Percentiles rank a stretch among this genome's conserved stretches.
phyloP scores from a whole-genome alignment of 2,888 invertebrate genomes.

The Meiosimyza platycephala region DNA sequence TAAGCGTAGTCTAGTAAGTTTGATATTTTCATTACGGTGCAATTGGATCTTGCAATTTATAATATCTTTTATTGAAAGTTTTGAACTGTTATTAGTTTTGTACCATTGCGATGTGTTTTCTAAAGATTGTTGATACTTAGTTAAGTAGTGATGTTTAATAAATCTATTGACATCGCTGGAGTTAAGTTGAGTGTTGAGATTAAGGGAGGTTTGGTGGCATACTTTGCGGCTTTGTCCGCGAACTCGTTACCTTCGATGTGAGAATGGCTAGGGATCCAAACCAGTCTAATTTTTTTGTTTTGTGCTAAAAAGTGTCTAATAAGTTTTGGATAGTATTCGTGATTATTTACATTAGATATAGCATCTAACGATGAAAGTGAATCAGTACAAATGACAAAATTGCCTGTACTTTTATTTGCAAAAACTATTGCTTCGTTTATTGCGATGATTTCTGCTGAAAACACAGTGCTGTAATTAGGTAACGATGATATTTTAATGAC shows the following conservation, averaged over 20 bases:
- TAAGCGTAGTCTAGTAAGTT: not conserved
- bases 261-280: too few species aligned
- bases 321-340: too few species aligned
- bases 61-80: too few species aligned
- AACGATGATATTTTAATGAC: conserved; percentile 4
- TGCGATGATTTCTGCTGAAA: conserved; percentile 23
- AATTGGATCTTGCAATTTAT: too few species aligned
- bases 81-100: too few species aligned
- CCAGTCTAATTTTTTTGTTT: too few species aligned
- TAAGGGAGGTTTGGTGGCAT: not conserved
- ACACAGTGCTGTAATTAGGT: conserved; percentile 6
- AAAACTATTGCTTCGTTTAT: not conserved
- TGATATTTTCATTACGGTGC: not conserved
- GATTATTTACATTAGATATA: too few species aligned
- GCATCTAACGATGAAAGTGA: too few species aligned
- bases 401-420: not conserved
- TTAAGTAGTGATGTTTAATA: not conserved
- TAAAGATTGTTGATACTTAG: not conserved
- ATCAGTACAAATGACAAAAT: not conserved
- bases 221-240: too few species aligned
- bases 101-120: not conserved
- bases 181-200: conserved; percentile 5
- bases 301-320: too few species aligned
- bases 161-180: not conserved
- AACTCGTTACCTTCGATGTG: too few species aligned